A percentile compares a stretch with the other conserved stretches of the same genome.
Conservation (phyloP, 2,888 invertebrate species). For the Epinotia ramella region DNA sequence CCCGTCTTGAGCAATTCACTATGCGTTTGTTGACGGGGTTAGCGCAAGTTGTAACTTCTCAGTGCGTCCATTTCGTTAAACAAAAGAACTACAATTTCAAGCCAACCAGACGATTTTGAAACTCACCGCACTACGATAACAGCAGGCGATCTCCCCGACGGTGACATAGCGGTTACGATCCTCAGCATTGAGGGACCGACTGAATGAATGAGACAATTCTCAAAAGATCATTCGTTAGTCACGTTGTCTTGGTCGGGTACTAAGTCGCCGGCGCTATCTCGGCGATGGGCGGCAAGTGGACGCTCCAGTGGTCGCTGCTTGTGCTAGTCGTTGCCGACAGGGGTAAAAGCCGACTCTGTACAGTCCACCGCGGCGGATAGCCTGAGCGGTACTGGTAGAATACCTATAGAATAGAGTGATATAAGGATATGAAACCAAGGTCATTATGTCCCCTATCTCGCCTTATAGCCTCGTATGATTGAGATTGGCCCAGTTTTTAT, state of each 20-base stretch:
- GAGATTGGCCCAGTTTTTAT: too few species aligned
- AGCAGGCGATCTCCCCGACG: too few species aligned
- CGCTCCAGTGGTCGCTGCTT: background rate
- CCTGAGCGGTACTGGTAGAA: too few species aligned
- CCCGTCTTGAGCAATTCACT: background rate
- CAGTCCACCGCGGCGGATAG: too few species aligned
- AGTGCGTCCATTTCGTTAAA: background rate
- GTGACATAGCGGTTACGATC: too few species aligned
- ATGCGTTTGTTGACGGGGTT: background rate
- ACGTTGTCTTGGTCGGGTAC: background rate
- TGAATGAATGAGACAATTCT: too few species aligned
- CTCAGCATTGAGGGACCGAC: too few species aligned
- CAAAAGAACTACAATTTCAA: background rate
- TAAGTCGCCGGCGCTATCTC: background rate
- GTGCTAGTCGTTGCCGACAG: background rate
- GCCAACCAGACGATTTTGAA: background rate
- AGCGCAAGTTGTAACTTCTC: background rate
- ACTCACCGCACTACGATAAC: too few species aligned
- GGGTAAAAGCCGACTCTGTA: background rate
- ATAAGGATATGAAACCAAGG: too few species aligned
- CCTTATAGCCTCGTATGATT: too few species aligned
- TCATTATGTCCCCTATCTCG: too few species aligned
- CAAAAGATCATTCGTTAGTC: background rate
- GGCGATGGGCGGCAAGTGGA: background rate
- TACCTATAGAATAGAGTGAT: too few species aligned